Evolutionary conservation across 2,113 vertebrate genomes (phyloP).

Genomic region (Halcyon malimbica): DNA sequence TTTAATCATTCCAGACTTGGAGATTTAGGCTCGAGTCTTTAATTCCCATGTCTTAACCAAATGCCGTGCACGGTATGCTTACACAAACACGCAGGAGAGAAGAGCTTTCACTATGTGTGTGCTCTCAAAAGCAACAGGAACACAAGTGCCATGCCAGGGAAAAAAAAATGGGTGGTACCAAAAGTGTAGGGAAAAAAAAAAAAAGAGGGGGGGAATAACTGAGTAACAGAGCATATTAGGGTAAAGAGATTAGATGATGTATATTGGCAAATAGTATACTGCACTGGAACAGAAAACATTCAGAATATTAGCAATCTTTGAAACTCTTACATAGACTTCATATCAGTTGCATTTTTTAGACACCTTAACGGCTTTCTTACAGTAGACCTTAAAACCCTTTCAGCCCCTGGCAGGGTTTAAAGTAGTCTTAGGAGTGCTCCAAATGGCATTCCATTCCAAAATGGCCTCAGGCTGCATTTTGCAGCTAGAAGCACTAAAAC

Average conservation of each 20-base stretch:
- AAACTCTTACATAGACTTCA: neutral
- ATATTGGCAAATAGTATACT: neutral
- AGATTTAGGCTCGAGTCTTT: neutral
- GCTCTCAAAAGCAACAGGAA: neutral
- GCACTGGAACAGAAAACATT: neutral
- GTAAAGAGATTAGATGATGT: neutral
- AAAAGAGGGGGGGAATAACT: neutral
- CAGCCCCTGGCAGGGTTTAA: neutral
- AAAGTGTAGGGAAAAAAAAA: neutral
- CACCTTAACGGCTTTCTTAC: neutral
- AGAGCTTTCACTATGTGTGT: neutral
- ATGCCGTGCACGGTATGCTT: neutral
- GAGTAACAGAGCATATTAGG: neutral
- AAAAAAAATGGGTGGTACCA: neutral
- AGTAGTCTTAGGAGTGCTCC: neutral
- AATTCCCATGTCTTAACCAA: conserved; percentile 20
- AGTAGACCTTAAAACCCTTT: neutral
- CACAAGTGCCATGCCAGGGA: neutral
- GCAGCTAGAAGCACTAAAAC: neutral
- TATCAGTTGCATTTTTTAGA: neutral
- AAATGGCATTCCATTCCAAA: neutral
- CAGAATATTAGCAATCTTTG: neutral
- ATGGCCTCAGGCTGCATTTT: neutral
- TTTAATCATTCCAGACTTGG: conserved; percentile 4
- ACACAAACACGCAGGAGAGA: neutral